Conservation (phyloP, 2,797 vertebrate genomes). For the Rhinichthys osculus region DNA sequence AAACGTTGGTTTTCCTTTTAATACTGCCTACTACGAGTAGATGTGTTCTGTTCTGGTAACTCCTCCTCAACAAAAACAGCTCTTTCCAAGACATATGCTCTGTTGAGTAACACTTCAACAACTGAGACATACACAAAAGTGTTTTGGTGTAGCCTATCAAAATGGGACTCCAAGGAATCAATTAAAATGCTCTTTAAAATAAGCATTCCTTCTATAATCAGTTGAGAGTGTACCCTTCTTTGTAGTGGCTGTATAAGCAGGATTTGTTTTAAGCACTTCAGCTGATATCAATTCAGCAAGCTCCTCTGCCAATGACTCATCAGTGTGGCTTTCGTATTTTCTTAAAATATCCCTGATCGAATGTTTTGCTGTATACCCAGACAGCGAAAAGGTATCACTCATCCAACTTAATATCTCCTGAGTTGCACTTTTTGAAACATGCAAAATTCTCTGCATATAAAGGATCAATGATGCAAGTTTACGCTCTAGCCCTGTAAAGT, state of each 20-base stretch:
- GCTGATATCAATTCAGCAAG: constrained; percentile 7
- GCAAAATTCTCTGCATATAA: constrained; percentile 43
- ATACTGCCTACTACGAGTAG: constrained; percentile 34
- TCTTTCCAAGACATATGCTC: constrained; percentile 34
- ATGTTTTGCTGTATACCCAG: neutral
- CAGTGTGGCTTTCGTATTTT: constrained; percentile 5
- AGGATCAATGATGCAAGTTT: constrained; percentile 43
- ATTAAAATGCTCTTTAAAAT: constrained; percentile 50
- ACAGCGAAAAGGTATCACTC: neutral
- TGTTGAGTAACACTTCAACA: constrained; percentile 38
- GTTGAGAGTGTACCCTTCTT: constrained; percentile 21
- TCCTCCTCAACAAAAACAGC: constrained; percentile 15
- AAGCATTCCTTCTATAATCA: constrained; percentile 20
- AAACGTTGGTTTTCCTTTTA: constrained; percentile 41
- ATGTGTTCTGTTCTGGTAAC: constrained; percentile 28
- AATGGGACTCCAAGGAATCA: constrained; percentile 38
- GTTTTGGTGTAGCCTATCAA: constrained; percentile 24
- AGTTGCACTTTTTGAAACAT: constrained; percentile 23
- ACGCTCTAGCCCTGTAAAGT: neutral
- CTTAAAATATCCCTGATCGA: neutral
- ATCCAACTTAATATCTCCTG: neutral
- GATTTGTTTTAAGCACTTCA: neutral
- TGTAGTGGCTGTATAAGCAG: neutral
- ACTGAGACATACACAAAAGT: constrained; percentile 37
- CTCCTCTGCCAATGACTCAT: constrained; percentile 1